phyloP scores from a whole-genome alignment of 1,140 invertebrate species.

The Hestina assimilis region DNA sequence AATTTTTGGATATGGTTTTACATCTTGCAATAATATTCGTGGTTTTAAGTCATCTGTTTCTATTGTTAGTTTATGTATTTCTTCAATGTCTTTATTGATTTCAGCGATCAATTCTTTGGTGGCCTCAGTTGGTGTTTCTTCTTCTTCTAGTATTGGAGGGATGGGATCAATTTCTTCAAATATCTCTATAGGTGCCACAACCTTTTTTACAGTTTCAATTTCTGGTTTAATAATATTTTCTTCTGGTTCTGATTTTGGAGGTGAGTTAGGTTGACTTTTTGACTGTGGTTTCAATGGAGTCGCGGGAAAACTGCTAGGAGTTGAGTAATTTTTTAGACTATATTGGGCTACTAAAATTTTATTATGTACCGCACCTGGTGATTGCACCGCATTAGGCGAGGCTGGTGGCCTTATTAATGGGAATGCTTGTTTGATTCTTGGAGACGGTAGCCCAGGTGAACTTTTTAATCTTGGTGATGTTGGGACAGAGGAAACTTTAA shows the following conservation, averaged over 20 bases:
- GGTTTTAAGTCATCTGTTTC: slow-evolving; percentile 71
- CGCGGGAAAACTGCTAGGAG: slow-evolving; percentile 38
- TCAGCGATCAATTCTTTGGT: slow-evolving; percentile 72
- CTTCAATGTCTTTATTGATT: slow-evolving; percentile 77
- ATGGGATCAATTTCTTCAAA: slow-evolving; percentile 64
- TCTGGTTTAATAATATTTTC: slow-evolving; percentile 52
- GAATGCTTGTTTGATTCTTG: slow-evolving; percentile 81
- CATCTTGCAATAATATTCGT: slow-evolving; percentile 69
- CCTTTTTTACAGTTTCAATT: slow-evolving; percentile 40
- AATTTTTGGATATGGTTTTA: slow-evolving; percentile 78
- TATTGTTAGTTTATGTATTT: slow-evolving; percentile 74
- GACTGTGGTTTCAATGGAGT: slow-evolving; percentile 58
- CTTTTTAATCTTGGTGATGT: slow-evolving; percentile 83
- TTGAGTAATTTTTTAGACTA: slow-evolving; percentile 69
- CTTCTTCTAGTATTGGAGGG: slow-evolving; percentile 67
- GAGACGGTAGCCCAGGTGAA: slow-evolving; percentile 80
- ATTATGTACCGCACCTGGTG: slow-evolving; percentile 60
- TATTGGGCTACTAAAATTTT: slow-evolving; percentile 73
- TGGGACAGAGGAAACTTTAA: slow-evolving; percentile 83
- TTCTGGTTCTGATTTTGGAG: slow-evolving; percentile 66
- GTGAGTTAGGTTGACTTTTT: slow-evolving; percentile 75
- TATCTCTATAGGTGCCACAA: slow-evolving; percentile 52
- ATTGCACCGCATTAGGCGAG: slow-evolving; percentile 76
- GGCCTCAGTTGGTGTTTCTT: slow-evolving; percentile 57
- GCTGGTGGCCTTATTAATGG: slow-evolving; percentile 79